Conservation (phyloP, 2,888 invertebrate species). For the Drosophila meridionalis region DNA sequence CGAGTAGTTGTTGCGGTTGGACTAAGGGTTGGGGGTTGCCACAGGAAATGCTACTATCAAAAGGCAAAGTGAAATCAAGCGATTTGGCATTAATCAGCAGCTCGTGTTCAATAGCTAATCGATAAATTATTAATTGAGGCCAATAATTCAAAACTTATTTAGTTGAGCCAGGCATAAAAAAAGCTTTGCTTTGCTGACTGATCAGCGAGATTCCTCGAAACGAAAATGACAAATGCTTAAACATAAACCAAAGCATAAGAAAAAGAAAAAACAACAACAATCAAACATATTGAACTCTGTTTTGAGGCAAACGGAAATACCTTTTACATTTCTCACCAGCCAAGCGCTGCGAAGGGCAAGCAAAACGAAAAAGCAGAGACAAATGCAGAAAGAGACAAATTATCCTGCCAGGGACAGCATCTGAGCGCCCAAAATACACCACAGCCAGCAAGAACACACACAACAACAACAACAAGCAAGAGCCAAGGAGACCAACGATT, state of each 20-base stretch:
- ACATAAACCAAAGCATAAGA: conserved; percentile 3
- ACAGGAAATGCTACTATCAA: conserved; percentile 27
- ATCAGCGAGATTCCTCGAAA: conserved; percentile 16
- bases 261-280: not conserved
- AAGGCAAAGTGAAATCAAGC: conserved; percentile 22
- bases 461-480: conserved; percentile 30
- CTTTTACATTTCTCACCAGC: conserved; percentile 64
- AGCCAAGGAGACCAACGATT: conserved; percentile 74
- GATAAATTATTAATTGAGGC: conserved; percentile 42
- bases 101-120: conserved; percentile 23
- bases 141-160: conserved; percentile 4
- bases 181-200: not conserved
- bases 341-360: conserved; percentile 61
- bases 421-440: conserved; percentile 67
- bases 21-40: conserved; percentile 1
- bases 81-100: conserved; percentile 33
- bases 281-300: conserved; percentile 28
- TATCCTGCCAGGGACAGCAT: conserved; percentile 63
- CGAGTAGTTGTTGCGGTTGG: conserved; percentile 22
- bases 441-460: not conserved
- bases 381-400: conserved; percentile 16
- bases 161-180: not conserved
- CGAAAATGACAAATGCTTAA: conserved; percentile 6
- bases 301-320: conserved; percentile 63
- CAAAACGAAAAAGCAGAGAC: conserved; percentile 16